phyloP scores from a whole-genome alignment of 2,113 vertebrate species.

The Oncorhynchus nerka region DNA sequence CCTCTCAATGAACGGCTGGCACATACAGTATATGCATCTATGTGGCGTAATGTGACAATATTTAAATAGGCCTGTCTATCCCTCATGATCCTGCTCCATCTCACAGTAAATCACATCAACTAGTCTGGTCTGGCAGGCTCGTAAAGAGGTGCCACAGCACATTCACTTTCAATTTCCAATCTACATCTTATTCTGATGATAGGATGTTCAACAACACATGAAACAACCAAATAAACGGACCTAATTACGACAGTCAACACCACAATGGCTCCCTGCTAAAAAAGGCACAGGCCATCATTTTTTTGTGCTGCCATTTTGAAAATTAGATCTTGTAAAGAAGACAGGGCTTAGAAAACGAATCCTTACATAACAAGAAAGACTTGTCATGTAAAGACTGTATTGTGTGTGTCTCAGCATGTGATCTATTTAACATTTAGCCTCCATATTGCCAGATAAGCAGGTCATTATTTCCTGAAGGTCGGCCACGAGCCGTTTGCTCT shows the following conservation, averaged over 20 bases:
- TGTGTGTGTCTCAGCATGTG: background rate
- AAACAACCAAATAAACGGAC: slow-evolving; percentile 19
- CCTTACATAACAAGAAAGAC: background rate
- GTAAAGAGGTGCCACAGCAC: background rate
- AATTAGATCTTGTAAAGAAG: no score
- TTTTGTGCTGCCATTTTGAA: background rate
- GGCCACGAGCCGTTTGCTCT: slow-evolving; percentile 25
- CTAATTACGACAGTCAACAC: slow-evolving; percentile 23
- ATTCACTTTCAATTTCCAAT: background rate
- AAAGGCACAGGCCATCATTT: slow-evolving; percentile 6
- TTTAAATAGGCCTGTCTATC: no score
- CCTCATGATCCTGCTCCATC: no score
- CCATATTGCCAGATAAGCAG: slow-evolving; percentile 38
- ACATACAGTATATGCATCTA: no score
- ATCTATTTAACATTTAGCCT: slow-evolving; percentile 23
- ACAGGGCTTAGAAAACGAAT: background rate
- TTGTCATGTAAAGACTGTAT: slow-evolving; percentile 33
- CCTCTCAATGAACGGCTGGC: no score
- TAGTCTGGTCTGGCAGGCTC: background rate
- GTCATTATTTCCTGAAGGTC: slow-evolving; percentile 39
- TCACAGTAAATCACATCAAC: background rate
- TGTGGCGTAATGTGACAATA: no score
- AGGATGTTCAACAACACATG: slow-evolving; percentile 10
- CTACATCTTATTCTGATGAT: background rate
- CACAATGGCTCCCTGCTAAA: slow-evolving; percentile 9